Conservation (phyloP, 2,113 vertebrate genomes). For the Panthera uncia region DNA sequence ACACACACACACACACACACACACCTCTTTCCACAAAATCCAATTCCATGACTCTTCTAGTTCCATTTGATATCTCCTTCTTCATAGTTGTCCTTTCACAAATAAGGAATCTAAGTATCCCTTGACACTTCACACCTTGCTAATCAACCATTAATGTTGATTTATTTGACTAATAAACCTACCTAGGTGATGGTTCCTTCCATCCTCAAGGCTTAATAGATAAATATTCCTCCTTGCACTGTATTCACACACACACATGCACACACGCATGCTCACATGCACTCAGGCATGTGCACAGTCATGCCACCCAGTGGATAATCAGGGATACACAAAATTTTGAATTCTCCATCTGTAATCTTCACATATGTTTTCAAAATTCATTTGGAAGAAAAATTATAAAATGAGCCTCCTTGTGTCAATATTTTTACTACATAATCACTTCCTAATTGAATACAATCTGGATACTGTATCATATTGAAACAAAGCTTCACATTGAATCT, state of each 20-base stretch:
- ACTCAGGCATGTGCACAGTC: not conserved
- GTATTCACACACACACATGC: not conserved
- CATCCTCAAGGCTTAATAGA: not conserved
- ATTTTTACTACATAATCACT: slow-evolving; percentile 46
- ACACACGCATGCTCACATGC: not conserved
- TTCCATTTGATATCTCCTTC: not conserved
- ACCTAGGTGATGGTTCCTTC: not conserved
- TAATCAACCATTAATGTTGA: not conserved
- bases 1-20: fast-evolving
- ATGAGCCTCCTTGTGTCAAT: not conserved
- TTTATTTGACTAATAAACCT: not conserved
- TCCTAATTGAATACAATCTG: slow-evolving; percentile 11
- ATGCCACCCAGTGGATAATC: not conserved
- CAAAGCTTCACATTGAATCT: not conserved
- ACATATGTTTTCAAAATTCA: not conserved
- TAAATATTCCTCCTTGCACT: not conserved
- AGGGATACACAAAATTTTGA: not conserved
- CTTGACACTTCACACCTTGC: not conserved
- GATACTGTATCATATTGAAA: not conserved
- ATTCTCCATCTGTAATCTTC: not conserved
- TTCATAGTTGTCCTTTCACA: not conserved
- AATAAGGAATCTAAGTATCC: not conserved
- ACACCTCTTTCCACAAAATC: not conserved
- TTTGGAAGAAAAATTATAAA: slow-evolving; percentile 35
- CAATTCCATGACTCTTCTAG: not conserved